Conservation (phyloP, 2,888 invertebrate genomes). For the Latheticus oryzae region DNA sequence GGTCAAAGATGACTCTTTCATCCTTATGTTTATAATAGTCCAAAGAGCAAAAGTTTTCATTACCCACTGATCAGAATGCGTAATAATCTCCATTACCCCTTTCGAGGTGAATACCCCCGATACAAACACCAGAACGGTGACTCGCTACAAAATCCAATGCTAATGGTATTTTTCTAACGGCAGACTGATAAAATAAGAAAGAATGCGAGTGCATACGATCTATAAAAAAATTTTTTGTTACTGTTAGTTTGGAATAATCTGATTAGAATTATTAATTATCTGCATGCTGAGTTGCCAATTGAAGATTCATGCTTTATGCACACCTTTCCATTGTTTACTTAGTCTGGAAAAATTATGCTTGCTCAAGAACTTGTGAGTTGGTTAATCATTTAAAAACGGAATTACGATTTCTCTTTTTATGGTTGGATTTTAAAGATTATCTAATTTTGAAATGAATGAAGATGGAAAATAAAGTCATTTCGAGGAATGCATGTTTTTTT, state of each 20-base stretch:
- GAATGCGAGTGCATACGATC: constrained; percentile 2
- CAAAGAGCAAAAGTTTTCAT: too few relatives aligned
- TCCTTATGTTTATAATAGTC: too few relatives aligned
- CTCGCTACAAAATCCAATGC: constrained; percentile 26
- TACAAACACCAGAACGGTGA: constrained; percentile 28
- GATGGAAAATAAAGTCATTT: too few relatives aligned
- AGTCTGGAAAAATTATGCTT: constrained; percentile 37
- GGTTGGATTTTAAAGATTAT: background rate
- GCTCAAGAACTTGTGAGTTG: constrained; percentile 35
- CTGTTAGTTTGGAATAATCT: constrained; percentile 2
- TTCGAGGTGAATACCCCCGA: too few relatives aligned
- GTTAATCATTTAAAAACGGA: constrained; percentile 30
- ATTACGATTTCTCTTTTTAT: constrained; percentile 43
- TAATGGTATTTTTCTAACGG: constrained; percentile 31
- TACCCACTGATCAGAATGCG: too few relatives aligned
- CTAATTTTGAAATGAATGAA: constrained; percentile 3
- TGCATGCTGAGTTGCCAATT: constrained; percentile 28
- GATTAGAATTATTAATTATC: constrained; percentile 41
- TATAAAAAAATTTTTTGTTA: constrained; percentile 24
- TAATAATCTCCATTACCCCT: too few relatives aligned
- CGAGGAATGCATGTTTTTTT: too few relatives aligned
- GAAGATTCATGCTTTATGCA: constrained; percentile 41
- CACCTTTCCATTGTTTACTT: constrained; percentile 41
- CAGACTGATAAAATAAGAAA: constrained; percentile 24
- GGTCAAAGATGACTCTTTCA: too few relatives aligned